Evolutionary conservation across 2,797 vertebrate genomes (phyloP), one percentile per base, ranked within the genome.

Genomic region (Molossus alvarezi): DNA sequence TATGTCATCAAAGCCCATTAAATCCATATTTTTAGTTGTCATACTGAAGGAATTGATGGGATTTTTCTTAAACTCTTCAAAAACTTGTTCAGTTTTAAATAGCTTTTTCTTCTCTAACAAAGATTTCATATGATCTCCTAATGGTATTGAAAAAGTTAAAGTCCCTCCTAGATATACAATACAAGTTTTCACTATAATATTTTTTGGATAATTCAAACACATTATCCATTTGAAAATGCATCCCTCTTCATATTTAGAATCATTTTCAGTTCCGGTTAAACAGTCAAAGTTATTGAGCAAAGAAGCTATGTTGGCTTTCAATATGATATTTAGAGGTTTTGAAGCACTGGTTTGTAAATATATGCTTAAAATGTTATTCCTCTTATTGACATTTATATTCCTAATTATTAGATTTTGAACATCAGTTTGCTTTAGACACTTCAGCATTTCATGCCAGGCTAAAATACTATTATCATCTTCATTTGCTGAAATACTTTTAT

Each of bases 1-100:
- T 21, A 91, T 90, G 23, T 98, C 97, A 80, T 98, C 98, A 95
- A 91, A 98, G 91, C 98, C 97, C 94, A 95, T 83, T 95, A 94
- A 97, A 93, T 99, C 5, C 27, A 20, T 48, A 57, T 91, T 96
- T 96, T 97, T 84, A 77, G 77, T 58, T 95, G 79, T 25, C 88
- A 88, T 85, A 76, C 5, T 20, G 53, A 73, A 33, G 25, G 0
- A 95, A 92, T 53, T 94, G 17, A 58, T 94, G 12, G 13, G 6
- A n/a, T 84, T 62, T 71, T 87, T 73, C 25, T 88, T 83, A 86
- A 57, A 29, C 6, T 13, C 7, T 79, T 94, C 17, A 76, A 83
- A 75, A 90, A n/a, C 14, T 15, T 93, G 27, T 45, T 86, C 69
- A 25, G 10, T 84, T 92, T 96, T 77, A 88, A 96, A 69, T 13